Evolutionary conservation across 2,113 vertebrate species (phyloP).

Genomic region (Anser brachyrhynchus): DNA sequence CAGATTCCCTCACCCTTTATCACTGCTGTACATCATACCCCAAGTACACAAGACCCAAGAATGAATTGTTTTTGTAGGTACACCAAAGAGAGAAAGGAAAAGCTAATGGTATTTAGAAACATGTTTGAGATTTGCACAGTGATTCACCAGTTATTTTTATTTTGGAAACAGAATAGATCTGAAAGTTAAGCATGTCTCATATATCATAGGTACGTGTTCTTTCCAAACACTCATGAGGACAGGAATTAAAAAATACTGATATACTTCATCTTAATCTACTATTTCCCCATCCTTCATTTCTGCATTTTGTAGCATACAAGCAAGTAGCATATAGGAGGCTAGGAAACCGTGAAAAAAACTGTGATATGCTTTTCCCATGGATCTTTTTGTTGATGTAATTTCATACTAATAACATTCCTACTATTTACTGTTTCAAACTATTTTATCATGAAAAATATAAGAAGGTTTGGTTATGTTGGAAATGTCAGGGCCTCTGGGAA

Average conservation of each 20-base stretch:
- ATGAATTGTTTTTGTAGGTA: neutral
- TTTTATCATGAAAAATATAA: neutral
- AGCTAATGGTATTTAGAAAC: neutral
- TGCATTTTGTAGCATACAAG: neutral
- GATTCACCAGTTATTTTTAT: constrained; percentile 32
- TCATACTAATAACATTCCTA: neutral
- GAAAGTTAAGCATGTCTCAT: neutral
- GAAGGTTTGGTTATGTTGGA: neutral
- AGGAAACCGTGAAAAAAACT: neutral
- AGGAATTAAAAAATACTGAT: neutral
- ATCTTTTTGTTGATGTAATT: neutral
- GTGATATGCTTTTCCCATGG: neutral
- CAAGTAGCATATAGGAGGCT: neutral
- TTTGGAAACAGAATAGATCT: neutral
- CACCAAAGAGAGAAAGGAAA: constrained; percentile 3
- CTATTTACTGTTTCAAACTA: neutral
- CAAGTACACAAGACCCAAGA: neutral
- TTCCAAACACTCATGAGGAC: neutral
- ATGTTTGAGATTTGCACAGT: neutral
- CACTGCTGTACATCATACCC: neutral
- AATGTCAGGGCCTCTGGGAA: constrained; percentile 48
- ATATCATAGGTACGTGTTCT: neutral
- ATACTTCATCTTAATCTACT: neutral
- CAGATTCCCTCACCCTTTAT: neutral
- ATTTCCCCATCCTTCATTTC: neutral